phyloP scores from a whole-genome alignment of 2,113 vertebrate species.

The Ibidorhyncha struthersii region DNA sequence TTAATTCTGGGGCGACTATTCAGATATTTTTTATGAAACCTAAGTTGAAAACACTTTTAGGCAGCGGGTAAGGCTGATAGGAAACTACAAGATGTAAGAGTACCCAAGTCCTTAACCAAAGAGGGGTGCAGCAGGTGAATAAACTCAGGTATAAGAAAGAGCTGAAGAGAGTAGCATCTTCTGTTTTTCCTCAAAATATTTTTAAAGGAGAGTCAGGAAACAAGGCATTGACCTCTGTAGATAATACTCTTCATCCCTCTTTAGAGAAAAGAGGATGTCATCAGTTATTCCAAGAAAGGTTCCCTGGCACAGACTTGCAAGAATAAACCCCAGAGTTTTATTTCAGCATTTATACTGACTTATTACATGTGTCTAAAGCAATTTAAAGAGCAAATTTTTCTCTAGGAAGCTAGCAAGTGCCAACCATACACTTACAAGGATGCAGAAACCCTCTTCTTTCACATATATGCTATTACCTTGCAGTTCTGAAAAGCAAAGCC shows the following conservation, averaged over 20 bases:
- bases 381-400: neutral
- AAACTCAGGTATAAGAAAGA: neutral
- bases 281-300: neutral
- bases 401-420: neutral
- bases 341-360: neutral
- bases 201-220: neutral
- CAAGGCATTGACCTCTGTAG: neutral
- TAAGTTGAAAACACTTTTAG: neutral
- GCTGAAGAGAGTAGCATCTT: neutral
- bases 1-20: neutral
- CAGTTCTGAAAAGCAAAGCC: neutral
- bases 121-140: neutral
- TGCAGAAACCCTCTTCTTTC: neutral
- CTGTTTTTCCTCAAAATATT: neutral
- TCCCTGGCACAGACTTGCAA: neutral
- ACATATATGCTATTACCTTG: rapidly evolving
- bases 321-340: neutral
- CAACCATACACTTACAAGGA: neutral
- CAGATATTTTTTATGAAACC: neutral
- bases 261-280: neutral
- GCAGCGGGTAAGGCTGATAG: neutral
- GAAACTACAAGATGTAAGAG: neutral
- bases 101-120: neutral
- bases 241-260: neutral
- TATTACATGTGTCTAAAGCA: neutral